These are phyloP conservation scores for Decapterus maruadsi DNA, from an alignment of 2,797 vertebrate genomes.

Conservation along the genomic window DNA sequence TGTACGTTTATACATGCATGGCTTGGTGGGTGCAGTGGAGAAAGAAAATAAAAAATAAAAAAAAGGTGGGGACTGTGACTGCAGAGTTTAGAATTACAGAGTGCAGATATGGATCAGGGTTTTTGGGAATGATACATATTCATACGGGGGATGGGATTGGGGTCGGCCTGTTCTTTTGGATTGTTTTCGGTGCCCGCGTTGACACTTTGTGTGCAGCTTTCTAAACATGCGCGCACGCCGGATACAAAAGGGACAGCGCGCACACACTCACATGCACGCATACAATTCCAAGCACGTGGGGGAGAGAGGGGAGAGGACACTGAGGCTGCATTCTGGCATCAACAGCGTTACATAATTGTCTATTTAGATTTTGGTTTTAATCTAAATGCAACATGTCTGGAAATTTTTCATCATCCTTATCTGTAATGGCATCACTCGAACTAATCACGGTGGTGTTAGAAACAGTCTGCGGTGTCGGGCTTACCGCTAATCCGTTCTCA, in stretches of 20 bases:
- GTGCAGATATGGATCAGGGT: constrained; percentile 78
- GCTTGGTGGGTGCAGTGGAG: constrained; percentile 49
- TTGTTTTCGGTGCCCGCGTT: constrained; percentile 63
- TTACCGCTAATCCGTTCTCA: constrained; percentile 61
- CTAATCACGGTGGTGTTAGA: constrained; percentile 50
- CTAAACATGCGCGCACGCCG: constrained; percentile 32
- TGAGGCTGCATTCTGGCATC: constrained; percentile 42
- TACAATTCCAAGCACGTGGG: constrained; percentile 3
- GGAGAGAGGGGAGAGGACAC: constrained; percentile 31
- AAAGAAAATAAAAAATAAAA: constrained; percentile 20
- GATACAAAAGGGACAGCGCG: constrained; percentile 26
- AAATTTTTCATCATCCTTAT: constrained; percentile 65
- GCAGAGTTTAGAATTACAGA: constrained; percentile 68
- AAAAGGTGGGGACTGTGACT: constrained; percentile 3
- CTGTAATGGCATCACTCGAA: constrained; percentile 61
- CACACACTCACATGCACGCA: not conserved
- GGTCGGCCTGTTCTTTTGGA: constrained; percentile 77
- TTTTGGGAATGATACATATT: constrained; percentile 79
- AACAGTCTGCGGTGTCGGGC: constrained; percentile 29
- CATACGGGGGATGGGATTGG: constrained; percentile 79
- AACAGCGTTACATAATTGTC: constrained; percentile 66
- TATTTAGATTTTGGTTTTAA: constrained; percentile 56
- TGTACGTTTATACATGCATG: constrained; percentile 70
- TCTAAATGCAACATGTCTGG: constrained; percentile 41
- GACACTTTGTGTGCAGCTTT: constrained; percentile 56